These are phyloP conservation scores for Pygmarrhopalites habei DNA, from an alignment of 1,140 invertebrate genomes.

Conservation along the genomic window DNA sequence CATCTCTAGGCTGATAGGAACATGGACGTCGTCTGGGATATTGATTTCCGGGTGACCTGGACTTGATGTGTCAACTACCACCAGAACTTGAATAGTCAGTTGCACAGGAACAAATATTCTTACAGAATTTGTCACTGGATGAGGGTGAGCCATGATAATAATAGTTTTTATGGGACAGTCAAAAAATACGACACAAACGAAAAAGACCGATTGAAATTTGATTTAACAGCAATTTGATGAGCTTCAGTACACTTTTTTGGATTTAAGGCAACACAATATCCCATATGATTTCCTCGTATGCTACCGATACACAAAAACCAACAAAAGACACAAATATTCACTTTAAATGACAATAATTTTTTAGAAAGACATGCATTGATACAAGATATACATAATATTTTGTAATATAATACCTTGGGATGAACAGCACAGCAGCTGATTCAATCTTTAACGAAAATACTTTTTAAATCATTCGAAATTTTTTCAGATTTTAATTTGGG, in stretches of 20 bases:
- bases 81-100: too few relatives aligned
- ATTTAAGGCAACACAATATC: constrained; percentile 59
- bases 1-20: too few relatives aligned
- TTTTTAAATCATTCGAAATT: constrained; percentile 75
- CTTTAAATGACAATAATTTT: neutral
- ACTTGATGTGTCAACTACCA: too few relatives aligned
- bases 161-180: too few relatives aligned
- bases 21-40: too few relatives aligned
- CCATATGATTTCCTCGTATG: constrained; percentile 73
- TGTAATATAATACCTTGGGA: constrained; percentile 67
- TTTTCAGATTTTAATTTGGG: constrained; percentile 88
- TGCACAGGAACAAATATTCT: too few relatives aligned
- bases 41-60: too few relatives aligned
- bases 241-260: constrained; percentile 61
- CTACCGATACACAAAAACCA: constrained; percentile 90
- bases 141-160: too few relatives aligned
- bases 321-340: too few relatives aligned
- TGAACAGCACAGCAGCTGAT: constrained; percentile 87
- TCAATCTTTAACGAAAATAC: constrained; percentile 78
- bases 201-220: constrained; percentile 91
- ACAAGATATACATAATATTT: constrained; percentile 3
- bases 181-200: too few relatives aligned
- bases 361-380: neutral
- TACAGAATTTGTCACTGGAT: too few relatives aligned
- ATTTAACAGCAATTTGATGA: constrained; percentile 83